phyloP scores from a whole-genome alignment of 2,113 vertebrate species.

The Melanerpes formicivorus region DNA sequence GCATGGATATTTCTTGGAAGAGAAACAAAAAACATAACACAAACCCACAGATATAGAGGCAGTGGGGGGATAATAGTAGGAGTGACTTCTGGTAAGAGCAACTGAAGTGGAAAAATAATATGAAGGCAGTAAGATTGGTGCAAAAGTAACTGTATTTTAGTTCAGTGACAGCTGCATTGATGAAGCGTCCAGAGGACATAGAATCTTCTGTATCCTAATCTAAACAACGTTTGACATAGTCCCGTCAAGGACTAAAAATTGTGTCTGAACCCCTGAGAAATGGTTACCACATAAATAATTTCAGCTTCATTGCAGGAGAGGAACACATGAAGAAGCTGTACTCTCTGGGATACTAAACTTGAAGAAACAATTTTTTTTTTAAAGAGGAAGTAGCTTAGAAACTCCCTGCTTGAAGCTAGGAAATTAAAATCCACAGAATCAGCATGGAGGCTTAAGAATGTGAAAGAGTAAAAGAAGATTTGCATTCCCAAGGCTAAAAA shows the following conservation, averaged over 20 bases:
- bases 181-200: neutral
- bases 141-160: neutral
- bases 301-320: conserved; percentile 36
- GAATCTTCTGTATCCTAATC: conserved; percentile 6
- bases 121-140: neutral
- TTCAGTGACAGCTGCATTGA: neutral
- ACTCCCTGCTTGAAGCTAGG: conserved; percentile 69
- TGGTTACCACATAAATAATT: conserved; percentile 50
- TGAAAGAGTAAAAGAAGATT: conserved; percentile 42
- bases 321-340: conserved; percentile 30
- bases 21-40: neutral
- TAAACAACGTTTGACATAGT: conserved; percentile 34
- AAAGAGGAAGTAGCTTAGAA: conserved; percentile 67
- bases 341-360: conserved; percentile 55
- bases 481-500: conserved; percentile 42
- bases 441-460: conserved; percentile 64
- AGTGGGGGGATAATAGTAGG: neutral
- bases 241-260: conserved; percentile 29
- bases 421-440: conserved; percentile 70
- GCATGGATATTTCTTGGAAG: neutral
- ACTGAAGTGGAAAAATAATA: neutral
- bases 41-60: neutral
- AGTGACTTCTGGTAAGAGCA: neutral
- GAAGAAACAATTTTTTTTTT: conserved; percentile 38
- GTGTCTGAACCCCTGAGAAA: conserved; percentile 42